These are phyloP conservation scores for Melieria picta DNA, from an alignment of 2,888 invertebrate species.

Conservation along the genomic window DNA sequence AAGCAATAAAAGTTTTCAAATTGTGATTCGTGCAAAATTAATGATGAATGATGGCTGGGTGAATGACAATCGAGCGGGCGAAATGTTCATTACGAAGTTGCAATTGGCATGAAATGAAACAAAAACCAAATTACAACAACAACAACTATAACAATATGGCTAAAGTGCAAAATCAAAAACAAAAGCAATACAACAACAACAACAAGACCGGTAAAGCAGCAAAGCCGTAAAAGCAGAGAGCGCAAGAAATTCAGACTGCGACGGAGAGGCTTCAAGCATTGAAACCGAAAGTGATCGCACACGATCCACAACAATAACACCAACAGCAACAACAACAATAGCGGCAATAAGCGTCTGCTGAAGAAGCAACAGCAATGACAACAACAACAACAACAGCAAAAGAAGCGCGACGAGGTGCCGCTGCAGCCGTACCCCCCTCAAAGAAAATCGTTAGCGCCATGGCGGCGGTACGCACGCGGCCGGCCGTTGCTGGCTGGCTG, in stretches of 20 bases:
- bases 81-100: constrained; percentile 2
- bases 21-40: neutral
- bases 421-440: constrained; percentile 14
- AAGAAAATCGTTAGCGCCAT: constrained; percentile 10
- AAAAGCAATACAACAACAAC: constrained; percentile 32
- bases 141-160: constrained; percentile 24
- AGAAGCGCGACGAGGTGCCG: neutral
- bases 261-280: constrained; percentile 38
- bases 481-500: neutral
- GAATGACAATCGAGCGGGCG: neutral
- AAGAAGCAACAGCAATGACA: constrained; percentile 33
- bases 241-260: constrained; percentile 20
- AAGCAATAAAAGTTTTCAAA: constrained; percentile 5
- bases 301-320: constrained; percentile 45
- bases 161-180: constrained; percentile 50
- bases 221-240: constrained; percentile 38
- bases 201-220: constrained; percentile 24
- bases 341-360: constrained; percentile 27
- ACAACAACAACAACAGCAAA: constrained; percentile 29
- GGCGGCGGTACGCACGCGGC: constrained; percentile 32
- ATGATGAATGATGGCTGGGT: no score
- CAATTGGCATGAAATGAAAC: no score
- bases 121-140: no score
- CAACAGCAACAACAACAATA: constrained; percentile 41
- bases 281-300: constrained; percentile 63